Evolutionary conservation across 2,888 invertebrate genomes (phyloP), one percentile per base, ranked within the genome.

Genomic region (Ophraella communa): DNA sequence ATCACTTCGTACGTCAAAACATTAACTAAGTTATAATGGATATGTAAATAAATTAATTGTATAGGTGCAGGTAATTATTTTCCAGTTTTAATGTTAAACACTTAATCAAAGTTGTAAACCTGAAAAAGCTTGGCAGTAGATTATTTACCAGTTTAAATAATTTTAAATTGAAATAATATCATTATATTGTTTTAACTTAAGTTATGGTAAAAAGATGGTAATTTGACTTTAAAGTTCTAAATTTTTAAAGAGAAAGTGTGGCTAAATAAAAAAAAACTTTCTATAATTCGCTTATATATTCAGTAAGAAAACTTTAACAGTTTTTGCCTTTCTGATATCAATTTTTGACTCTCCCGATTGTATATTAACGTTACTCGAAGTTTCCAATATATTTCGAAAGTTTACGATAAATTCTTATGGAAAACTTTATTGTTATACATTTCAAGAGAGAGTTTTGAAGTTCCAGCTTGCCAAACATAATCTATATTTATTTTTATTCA

Each of bases 401-500:
- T 23, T 4, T 21, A 11, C 35, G 35, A 53, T 53, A 53, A 53
- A 39, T 53, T 51, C 17, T 35, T 18, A 4, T n/a, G 21, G 33
- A 21, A 35, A 53, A 53, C 35, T 53, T 53, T 24, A 53, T 53
- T 53, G 21, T 53, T 21, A 53, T 53, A 33, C 21, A 53, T 53
- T 53, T 53, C 39, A 39, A 33, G 51, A 53, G 14, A 44, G 47
- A 23, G 24, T 20, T 53, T 39, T 20, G 20, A 39, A 33, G 21
- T 53, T 21, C 21, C n/a, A n/a, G 20, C 20, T 53, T 53, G 35
- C 35, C 53, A 53, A 35, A 11, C n/a, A 21, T 33, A 35, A 53
- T 53, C 53, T 35, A 21, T 53, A 8, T 35, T 53, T 49, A 53
- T 53, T 53, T 39, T 39, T 23, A 35, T 53, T 14, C 53, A 53